Evolutionary conservation across 2,888 invertebrate genomes (phyloP).

Genomic region (Hirtodrosophila confusa): DNA sequence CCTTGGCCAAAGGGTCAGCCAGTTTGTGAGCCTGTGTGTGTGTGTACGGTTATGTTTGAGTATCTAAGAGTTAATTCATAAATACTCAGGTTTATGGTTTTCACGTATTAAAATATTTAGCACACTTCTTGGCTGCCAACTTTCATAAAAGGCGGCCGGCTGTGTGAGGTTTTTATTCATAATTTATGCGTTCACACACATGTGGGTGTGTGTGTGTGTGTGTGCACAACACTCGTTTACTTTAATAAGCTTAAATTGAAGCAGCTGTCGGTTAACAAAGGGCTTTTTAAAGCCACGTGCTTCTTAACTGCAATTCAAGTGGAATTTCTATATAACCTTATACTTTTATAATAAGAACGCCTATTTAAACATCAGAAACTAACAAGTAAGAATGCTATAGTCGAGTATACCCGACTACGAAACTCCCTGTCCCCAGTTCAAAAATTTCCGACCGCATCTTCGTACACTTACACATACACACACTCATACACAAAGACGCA

Average conservation of each 20-base stretch:
- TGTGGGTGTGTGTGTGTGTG: conserved; percentile 7
- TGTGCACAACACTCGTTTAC: conserved; percentile 12
- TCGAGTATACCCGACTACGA: too few relatives aligned
- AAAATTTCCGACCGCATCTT: too few relatives aligned
- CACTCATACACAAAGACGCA: too few relatives aligned
- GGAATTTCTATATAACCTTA: too few relatives aligned
- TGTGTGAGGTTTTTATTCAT: conserved; percentile 64
- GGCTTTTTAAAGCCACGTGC: background rate
- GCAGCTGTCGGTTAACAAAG: conserved; percentile 17
- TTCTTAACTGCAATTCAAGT: too few relatives aligned
- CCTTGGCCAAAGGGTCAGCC: conserved; percentile 63
- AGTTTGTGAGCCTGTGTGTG: conserved; percentile 13
- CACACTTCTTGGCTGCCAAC: conserved; percentile 60
- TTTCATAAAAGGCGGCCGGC: conserved; percentile 16
- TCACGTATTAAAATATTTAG: conserved; percentile 76
- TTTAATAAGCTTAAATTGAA: conserved; percentile 33
- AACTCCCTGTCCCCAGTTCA: too few relatives aligned
- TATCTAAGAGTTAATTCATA: conserved; percentile 67
- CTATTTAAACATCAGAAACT: too few relatives aligned
- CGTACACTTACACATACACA: too few relatives aligned
- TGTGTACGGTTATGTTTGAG: conserved; percentile 21
- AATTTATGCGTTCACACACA: conserved; percentile 57
- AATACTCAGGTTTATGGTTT: conserved; percentile 73
- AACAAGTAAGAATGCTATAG: too few relatives aligned
- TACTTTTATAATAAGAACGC: too few relatives aligned